Evolutionary conservation across 2,113 vertebrate genomes (phyloP), one percentile per base, ranked within the genome.

Genomic region (Arizona elegans): DNA sequence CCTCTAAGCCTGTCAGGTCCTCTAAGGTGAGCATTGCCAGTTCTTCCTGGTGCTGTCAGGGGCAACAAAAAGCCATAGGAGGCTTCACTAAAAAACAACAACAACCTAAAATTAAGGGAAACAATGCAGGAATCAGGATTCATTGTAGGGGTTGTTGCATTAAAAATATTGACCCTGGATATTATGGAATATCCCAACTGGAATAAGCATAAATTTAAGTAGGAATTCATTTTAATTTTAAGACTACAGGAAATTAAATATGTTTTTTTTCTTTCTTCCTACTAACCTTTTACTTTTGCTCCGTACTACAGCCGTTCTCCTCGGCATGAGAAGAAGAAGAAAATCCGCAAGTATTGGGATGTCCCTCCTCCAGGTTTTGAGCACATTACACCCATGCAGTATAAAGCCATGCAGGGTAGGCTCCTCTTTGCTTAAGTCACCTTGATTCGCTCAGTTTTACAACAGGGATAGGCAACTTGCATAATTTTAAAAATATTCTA

Each of bases 351-450:
- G 96, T 99, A 99, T 94, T 99, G 99, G 99, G 98, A 99, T 93
- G 98, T 99, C 24, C 98, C 99, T 0, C 98, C 99, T 0, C 98
- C 98, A 0, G 99, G 99, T 52, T 99, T 99, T 43, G 98, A 99
- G 93, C 98, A 99, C 97, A 98, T 99, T 96, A 99, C 98, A 19
- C 98, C 98, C 88, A 98, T 99, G 98, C 98, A 99, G 98, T 99
- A 99, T 97, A 99, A 99, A 98, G 99, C 99, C 96, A 99, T 99
- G 99, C 98, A 99, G 98, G 99, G 99, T 99, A 94, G 95, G 53
- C 0, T 56, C 52, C 10, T 11, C 11, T 33, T 26, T 50, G 38
- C 53, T 85, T 92, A 10, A n/a, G 62, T 81, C 12, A 9, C 10
- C 24, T 89, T 89, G 54, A 53, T 54, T 85, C 1, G 3, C n/a